Percentiles rank a stretch among this genome's conserved stretches.
These are phyloP conservation scores for Actias luna DNA, from an alignment of 2,888 invertebrate genomes.

Conservation along the genomic window DNA sequence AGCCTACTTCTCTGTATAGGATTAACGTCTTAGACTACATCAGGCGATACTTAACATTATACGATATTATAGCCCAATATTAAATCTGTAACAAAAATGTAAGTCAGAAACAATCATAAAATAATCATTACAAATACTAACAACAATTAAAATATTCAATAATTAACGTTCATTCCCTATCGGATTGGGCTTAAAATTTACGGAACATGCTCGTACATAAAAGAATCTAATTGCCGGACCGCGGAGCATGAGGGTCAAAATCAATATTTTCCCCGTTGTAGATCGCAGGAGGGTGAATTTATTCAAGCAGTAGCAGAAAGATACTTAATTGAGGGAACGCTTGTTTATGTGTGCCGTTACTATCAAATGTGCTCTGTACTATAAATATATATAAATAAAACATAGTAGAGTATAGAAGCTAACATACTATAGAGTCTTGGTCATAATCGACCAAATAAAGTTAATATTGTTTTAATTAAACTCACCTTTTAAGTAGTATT, in stretches of 20 bases:
- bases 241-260: conserved; percentile 25
- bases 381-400: background rate
- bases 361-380: background rate
- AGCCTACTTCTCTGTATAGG: too few species aligned
- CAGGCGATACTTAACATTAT: too few species aligned
- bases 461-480: too few species aligned
- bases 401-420: too few species aligned
- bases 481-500: too few species aligned
- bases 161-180: conserved; percentile 1
- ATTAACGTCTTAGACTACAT: too few species aligned
- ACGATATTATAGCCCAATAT: too few species aligned
- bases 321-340: conserved; percentile 46
- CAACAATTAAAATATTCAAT: background rate
- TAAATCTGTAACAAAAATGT: too few species aligned
- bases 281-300: conserved; percentile 46
- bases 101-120: background rate
- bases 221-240: conserved; percentile 14
- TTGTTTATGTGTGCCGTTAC: conserved; percentile 41
- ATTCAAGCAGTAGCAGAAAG: conserved; percentile 47
- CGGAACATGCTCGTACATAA: conserved; percentile 15
- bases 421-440: too few species aligned
- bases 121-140: background rate
- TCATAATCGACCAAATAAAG: too few species aligned
- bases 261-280: conserved; percentile 38
- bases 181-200: background rate